These are phyloP conservation scores for Zhuqinia jingwanae DNA, from an alignment of 2,888 invertebrate genomes.

Conservation along the genomic window DNA sequence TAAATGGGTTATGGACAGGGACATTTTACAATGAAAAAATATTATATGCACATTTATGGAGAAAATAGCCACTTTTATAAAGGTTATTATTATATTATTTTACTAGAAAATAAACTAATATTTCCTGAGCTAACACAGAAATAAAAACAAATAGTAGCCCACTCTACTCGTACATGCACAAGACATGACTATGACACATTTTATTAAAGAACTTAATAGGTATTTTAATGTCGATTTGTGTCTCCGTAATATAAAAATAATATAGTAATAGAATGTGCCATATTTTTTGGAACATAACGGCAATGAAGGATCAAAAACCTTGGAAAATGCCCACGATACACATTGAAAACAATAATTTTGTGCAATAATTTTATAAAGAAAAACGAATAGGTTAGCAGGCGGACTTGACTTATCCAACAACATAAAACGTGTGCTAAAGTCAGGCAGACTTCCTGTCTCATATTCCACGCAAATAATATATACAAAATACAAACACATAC, in stretches of 20 bases:
- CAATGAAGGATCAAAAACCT: slow-evolving; percentile 43
- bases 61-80: neutral
- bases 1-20: slow-evolving; percentile 57
- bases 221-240: slow-evolving; percentile 2
- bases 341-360: neutral
- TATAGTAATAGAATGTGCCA: neutral
- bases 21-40: neutral
- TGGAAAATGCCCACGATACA: slow-evolving; percentile 25
- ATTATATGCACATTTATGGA: neutral
- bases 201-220: too few relatives aligned
- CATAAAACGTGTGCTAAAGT: neutral
- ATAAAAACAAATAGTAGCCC: too few relatives aligned
- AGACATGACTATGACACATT: too few relatives aligned
- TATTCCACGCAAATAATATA: too few relatives aligned
- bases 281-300: slow-evolving; percentile 10
- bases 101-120: neutral
- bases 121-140: slow-evolving; percentile 5
- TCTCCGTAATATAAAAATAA: neutral
- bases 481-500: too few relatives aligned
- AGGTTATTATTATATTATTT: neutral
- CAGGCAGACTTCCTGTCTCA: slow-evolving; percentile 17
- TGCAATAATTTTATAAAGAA: slow-evolving; percentile 14
- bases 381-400: neutral
- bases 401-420: neutral
- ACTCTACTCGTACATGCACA: too few relatives aligned